These are phyloP conservation scores for Edolisoma coerulescens DNA, from an alignment of 2,113 vertebrate species.

Conservation along the genomic window DNA sequence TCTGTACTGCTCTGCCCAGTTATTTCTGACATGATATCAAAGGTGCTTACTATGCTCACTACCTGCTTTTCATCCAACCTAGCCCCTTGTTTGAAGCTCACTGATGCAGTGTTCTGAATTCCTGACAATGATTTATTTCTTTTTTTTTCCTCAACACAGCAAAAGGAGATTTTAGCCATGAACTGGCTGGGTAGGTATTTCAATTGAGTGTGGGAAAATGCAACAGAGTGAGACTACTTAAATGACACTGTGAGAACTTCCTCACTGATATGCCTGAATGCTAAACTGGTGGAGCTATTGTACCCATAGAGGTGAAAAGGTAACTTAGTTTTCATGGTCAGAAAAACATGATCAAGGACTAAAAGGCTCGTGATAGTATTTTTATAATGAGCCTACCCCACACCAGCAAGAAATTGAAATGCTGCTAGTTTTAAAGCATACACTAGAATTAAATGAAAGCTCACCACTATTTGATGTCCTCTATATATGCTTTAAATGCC, in stretches of 20 bases:
- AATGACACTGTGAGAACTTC: slow-evolving; percentile 55
- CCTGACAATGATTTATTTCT: background rate
- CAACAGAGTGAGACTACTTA: slow-evolving; percentile 34
- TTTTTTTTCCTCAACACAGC: background rate
- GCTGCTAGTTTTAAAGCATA: background rate
- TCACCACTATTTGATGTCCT: background rate
- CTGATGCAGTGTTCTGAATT: background rate
- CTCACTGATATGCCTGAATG: background rate
- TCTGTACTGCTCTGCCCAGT: background rate
- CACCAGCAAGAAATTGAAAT: background rate
- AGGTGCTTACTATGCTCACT: background rate
- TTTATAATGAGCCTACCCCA: background rate
- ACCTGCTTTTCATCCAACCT: background rate
- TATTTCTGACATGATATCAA: background rate
- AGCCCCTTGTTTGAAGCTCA: background rate
- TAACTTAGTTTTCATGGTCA: background rate
- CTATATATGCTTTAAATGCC: background rate
- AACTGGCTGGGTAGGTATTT: background rate
- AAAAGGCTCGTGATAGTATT: background rate
- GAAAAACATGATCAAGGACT: background rate
- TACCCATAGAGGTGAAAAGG: background rate
- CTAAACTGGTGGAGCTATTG: slow-evolving; percentile 10
- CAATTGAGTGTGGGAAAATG: slow-evolving; percentile 46
- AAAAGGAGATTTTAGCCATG: background rate
- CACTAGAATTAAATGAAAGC: background rate